Percentiles rank a stretch among this genome's conserved stretches.
Conservation (phyloP, 1,140 invertebrate species). For the Eurosta solidaginis region DNA sequence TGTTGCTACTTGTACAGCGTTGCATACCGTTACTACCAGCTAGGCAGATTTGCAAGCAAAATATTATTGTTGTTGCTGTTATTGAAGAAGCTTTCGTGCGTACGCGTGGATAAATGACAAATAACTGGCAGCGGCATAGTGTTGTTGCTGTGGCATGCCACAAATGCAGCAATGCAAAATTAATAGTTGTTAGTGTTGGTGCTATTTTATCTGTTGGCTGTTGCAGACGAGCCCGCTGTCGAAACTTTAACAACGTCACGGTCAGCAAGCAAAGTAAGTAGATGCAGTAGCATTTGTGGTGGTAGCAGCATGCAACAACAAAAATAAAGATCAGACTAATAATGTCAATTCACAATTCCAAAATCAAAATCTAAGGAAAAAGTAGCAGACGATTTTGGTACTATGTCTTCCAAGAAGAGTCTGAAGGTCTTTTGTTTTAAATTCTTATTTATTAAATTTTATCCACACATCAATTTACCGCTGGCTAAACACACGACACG, state of each 20-base stretch:
- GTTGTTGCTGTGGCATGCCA: conserved; percentile 24
- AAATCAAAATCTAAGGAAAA: too few species aligned
- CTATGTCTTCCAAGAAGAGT: too few species aligned
- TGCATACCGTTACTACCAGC: too few species aligned
- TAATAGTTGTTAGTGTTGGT: background rate
- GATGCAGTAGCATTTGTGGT: background rate
- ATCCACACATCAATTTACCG: background rate
- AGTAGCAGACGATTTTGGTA: too few species aligned
- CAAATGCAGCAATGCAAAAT: conserved; percentile 17
- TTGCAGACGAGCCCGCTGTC: background rate
- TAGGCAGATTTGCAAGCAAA: background rate
- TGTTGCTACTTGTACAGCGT: too few species aligned
- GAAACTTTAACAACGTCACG: background rate
- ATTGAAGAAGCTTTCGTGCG: background rate
- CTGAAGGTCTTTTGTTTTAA: background rate
- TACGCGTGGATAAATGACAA: conserved; percentile 36
- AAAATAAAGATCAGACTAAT: background rate
- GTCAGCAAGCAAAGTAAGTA: background rate
- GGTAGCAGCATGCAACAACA: background rate
- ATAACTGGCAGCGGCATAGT: conserved; percentile 45
- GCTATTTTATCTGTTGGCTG: background rate
- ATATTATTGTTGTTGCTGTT: too few species aligned
- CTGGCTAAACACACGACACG: background rate
- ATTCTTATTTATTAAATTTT: background rate
- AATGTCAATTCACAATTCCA: too few species aligned